Base-by-base conservation (phyloP, 2,888 invertebrate genomes). In the Hirtodrosophila confusa region DNA sequence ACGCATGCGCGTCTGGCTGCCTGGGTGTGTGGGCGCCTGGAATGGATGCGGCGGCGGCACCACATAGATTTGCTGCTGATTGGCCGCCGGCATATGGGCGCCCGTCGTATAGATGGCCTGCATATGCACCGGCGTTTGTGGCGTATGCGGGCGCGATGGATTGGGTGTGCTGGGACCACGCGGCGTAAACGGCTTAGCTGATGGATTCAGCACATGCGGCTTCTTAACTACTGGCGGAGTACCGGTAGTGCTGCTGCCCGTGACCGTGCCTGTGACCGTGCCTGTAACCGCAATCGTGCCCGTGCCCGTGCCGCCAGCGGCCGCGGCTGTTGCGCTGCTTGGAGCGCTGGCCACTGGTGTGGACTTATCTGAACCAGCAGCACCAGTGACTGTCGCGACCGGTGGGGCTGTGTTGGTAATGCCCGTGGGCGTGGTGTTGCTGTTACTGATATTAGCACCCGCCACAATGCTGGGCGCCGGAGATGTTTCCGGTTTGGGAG, bases 141-240 rank as follows among this genome's bases (percentile, higher is more conserved):
- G 97, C 40, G 97, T 97, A 90, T 97, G 97, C 36, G 97, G 97
- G 93, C 94, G 92, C 88, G 94, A 94, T 63, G 93, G 93, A 78
- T 93, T 94, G 44, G 94, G 94, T 41, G 94, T 94, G 80, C 93
- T 93, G 23, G 93, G 93, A 84, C 94, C 94, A 84, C 96, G 93
- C 23, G 97, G 97, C 43, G 95, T 95, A 92, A 97, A 97, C 3
- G 96, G 94, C 89, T 97, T 97, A 55, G 96, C 95, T 74, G 95
- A 94, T n/a, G 97, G 97, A 93, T 97, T 97, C 91, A 94, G 92
- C 57, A 94, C 93, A 90, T 98, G 98, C 92, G 97, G 97, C 44
- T 91, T 91, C 69, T 91, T 91, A 0, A 89, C 86, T 29, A 83
- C 80, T 1, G 80, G 90, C 53, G 90, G 89, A 4, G 83, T 80